These are phyloP conservation scores for Mormyrus proboscirostris DNA, from an alignment of 2,797 vertebrate genomes.

Conservation along the genomic window DNA sequence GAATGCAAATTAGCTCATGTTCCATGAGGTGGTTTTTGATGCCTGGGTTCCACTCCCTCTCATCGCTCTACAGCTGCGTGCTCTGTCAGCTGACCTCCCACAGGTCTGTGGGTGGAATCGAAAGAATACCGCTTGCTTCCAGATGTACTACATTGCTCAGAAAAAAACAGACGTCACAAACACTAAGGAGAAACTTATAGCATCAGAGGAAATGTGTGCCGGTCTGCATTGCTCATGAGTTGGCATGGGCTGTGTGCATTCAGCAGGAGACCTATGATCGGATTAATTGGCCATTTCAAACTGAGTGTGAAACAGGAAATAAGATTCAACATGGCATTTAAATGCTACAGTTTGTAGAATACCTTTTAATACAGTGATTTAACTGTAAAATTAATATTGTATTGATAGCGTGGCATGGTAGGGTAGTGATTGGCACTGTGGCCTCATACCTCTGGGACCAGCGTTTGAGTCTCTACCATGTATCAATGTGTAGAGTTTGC, in stretches of 20 bases:
- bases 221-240: background rate
- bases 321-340: background rate
- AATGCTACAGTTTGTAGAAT: background rate
- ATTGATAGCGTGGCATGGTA: background rate
- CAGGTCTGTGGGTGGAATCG: background rate
- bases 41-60: background rate
- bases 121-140: background rate
- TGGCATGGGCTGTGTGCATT: background rate
- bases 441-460: background rate
- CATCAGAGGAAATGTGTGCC: background rate
- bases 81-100: slow-evolving; percentile 5
- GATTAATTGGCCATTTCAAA: background rate
- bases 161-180: background rate
- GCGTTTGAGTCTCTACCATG: background rate
- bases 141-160: background rate
- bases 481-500: background rate
- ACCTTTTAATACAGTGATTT: background rate
- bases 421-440: background rate
- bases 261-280: background rate
- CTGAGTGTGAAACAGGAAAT: background rate
- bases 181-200: background rate
- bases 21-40: background rate
- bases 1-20: slow-evolving; percentile 12
- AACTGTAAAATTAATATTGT: background rate
- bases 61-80: background rate